A percentile compares a stretch with the other conserved stretches of the same genome.
These are phyloP conservation scores for Pongo pygmaeus DNA, from an alignment of 2,113 vertebrate species.

Conservation along the genomic window DNA sequence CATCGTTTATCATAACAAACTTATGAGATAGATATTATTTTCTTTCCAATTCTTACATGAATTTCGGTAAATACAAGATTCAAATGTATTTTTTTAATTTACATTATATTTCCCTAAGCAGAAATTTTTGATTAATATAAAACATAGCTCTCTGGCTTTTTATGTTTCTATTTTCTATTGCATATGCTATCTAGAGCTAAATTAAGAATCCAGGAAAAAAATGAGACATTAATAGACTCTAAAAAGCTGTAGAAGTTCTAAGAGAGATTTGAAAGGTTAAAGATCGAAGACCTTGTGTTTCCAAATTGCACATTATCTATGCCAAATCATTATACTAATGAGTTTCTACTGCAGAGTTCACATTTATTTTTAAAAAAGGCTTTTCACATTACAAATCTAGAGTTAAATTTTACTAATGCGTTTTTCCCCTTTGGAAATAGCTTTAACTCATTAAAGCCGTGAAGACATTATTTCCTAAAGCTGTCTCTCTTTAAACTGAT, in stretches of 20 bases:
- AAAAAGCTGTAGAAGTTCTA: conserved; percentile 48
- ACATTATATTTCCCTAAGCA: not conserved
- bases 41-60: not conserved
- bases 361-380: conserved; percentile 5
- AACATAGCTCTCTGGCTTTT: not conserved
- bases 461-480: conserved; percentile 16
- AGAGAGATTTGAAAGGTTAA: conserved; percentile 65
- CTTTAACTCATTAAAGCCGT: conserved; percentile 6
- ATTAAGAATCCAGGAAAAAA: not conserved
- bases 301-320: conserved; percentile 68
- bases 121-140: not conserved
- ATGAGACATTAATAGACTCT: conserved; percentile 35
- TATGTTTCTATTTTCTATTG: not conserved
- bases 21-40: not conserved
- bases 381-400: conserved; percentile 54
- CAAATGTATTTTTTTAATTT: not conserved
- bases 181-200: not conserved
- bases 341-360: conserved; percentile 57
- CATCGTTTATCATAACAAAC: not conserved
- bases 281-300: conserved; percentile 66
- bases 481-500: conserved; percentile 10
- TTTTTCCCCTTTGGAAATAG: conserved; percentile 19
- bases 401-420: conserved; percentile 57
- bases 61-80: not conserved
- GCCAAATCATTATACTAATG: conserved; percentile 64